phyloP scores from a whole-genome alignment of 2,888 invertebrate genomes.

The Ophion slaviceki region DNA sequence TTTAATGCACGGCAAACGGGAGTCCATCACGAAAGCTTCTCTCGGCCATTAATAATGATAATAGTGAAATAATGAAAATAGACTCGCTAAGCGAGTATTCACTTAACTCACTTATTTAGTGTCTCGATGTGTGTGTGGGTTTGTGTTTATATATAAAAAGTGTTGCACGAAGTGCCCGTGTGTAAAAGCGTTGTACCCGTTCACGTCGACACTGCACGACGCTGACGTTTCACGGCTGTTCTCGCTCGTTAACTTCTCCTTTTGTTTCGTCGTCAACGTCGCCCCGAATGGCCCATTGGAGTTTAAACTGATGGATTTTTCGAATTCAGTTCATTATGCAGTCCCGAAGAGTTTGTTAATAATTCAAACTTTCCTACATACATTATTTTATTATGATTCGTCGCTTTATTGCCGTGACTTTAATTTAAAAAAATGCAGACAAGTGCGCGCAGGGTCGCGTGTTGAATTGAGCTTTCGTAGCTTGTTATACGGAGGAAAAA shows the following conservation, averaged over 20 bases:
- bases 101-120: slow-evolving; percentile 64
- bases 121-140: not conserved
- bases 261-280: slow-evolving; percentile 23
- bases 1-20: slow-evolving; percentile 14
- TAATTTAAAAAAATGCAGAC: too few species aligned
- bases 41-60: slow-evolving; percentile 64
- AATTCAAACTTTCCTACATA: not conserved
- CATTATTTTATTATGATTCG: too few species aligned
- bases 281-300: not conserved
- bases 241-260: not conserved
- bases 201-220: slow-evolving; percentile 59
- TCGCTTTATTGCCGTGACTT: not conserved
- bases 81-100: slow-evolving; percentile 67
- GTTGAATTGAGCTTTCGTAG: too few species aligned
- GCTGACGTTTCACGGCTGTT: slow-evolving; percentile 69
- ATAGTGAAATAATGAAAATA: slow-evolving; percentile 69
- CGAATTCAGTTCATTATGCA: not conserved
- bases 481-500: too few species aligned
- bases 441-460: too few species aligned
- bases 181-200: slow-evolving; percentile 16
- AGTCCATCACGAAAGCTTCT: slow-evolving; percentile 42
- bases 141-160: slow-evolving; percentile 13
- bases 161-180: slow-evolving; percentile 3
- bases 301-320: slow-evolving; percentile 24
- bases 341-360: too few species aligned